These are phyloP conservation scores for Heptranchias perlo DNA, from an alignment of 2,113 vertebrate genomes.

Conservation along the genomic window DNA sequence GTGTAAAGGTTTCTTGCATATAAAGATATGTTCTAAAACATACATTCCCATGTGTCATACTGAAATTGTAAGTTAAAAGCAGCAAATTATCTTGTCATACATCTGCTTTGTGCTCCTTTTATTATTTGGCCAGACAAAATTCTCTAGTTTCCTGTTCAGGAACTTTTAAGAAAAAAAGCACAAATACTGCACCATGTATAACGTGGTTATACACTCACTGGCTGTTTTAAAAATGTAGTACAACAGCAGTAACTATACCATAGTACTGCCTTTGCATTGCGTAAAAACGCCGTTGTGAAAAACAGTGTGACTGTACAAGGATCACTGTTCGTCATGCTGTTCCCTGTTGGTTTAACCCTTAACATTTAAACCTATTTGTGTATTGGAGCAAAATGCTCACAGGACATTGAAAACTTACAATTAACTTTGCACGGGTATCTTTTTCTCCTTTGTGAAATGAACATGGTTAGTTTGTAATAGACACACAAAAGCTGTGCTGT, in stretches of 20 bases:
- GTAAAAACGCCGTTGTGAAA: neutral
- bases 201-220: neutral
- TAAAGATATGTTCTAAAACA: neutral
- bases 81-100: neutral
- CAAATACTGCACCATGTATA: neutral
- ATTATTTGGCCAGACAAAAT: slow-evolving; percentile 11
- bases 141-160: neutral
- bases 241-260: neutral
- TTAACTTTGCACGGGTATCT: neutral
- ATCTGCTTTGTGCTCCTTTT: neutral
- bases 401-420: neutral
- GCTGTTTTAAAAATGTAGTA: neutral
- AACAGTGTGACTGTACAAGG: neutral
- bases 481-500: neutral
- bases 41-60: neutral
- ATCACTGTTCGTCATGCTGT: neutral
- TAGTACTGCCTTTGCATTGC: neutral
- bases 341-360: neutral
- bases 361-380: neutral
- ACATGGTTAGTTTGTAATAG: neutral
- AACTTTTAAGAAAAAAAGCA: neutral
- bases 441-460: neutral
- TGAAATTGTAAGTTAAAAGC: neutral
- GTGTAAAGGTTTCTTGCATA: neutral
- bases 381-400: neutral